Conservation (phyloP, 35 echinoderm and acorn worm species). For the Diadema setosum region DNA sequence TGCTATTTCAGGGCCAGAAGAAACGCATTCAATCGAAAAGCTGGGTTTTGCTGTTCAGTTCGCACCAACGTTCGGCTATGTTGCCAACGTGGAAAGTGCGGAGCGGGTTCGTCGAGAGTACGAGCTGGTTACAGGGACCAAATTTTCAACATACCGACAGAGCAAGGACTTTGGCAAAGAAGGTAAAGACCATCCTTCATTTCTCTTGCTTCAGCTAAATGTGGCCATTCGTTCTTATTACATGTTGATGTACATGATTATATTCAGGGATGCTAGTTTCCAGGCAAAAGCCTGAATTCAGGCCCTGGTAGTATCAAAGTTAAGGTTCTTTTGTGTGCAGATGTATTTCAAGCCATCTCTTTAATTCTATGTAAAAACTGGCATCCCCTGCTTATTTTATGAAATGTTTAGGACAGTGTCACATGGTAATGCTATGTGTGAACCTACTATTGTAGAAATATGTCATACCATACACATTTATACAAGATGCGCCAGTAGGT, state of each 20-base stretch:
- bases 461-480: too few relatives aligned
- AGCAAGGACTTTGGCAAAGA: constrained; percentile 3
- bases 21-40: not conserved
- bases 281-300: not conserved
- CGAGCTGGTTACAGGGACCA: not conserved
- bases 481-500: too few relatives aligned
- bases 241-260: not conserved
- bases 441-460: too few relatives aligned
- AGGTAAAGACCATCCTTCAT: not conserved
- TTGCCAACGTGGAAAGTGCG: not conserved
- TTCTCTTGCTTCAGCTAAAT: not conserved
- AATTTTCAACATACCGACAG: not conserved
- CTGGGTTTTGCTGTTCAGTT: not conserved
- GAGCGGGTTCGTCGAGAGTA: not conserved
- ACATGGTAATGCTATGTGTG: too few relatives aligned
- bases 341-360: too few relatives aligned
- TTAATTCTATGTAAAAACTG: too few relatives aligned
- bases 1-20: not conserved
- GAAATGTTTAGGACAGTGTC: too few relatives aligned
- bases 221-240: not conserved
- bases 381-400: too few relatives aligned
- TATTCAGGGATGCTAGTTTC: not conserved
- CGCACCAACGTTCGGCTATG: not conserved
- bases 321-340: not conserved
- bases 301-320: not conserved